Base-by-base conservation (phyloP, 1,140 invertebrate genomes). In the Dysdera silvatica region DNA sequence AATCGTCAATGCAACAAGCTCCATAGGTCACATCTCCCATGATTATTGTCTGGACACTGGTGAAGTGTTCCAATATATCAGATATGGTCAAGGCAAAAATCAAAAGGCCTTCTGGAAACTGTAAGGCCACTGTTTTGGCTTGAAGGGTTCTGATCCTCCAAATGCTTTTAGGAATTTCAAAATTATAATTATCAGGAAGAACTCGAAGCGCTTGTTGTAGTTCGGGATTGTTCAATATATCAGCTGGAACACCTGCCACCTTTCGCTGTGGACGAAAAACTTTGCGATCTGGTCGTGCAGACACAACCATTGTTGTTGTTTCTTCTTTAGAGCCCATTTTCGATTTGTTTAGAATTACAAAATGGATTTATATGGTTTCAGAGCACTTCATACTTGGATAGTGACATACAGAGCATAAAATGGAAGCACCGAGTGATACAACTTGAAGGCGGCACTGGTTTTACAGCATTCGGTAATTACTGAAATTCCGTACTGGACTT, bases 11-110 rank as follows among this genome's bases (percentile, higher is more conserved):
- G 77, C 97, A 99, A 75, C 97, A 99, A 4, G 97, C 97, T 47
- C 96, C 97, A 77, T 99, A 99, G 3, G 94, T 97, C 1, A 95
- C 90, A 81, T 99, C 97, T 14, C 92, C 95, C 91, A 99, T 93
- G 64, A 99, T 96, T 16, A 99, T 82, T n/a, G 87, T 88, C 63
- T 98, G 93, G 28, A 89, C 91, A 47, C 83, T 83, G 14, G 93
- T 95, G 74, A 98, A 96, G 53, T 87, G 82, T 77, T 94, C 86
- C 60, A 99, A 86, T 61, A 99, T 97, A 76, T 98, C 92, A 56
- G 89, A 85, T 67, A 99, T 87, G 32, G 89, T 87, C 69, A 92
- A 91, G 0, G 95, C 85, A 82, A 90, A 99, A 75, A 99, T 81
- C 33, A 96, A 79, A 68, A 88, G 72, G 62, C 83, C 97, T 84